Conservation (phyloP, 2,797 vertebrate genomes). For the Epinephelus awoara region DNA sequence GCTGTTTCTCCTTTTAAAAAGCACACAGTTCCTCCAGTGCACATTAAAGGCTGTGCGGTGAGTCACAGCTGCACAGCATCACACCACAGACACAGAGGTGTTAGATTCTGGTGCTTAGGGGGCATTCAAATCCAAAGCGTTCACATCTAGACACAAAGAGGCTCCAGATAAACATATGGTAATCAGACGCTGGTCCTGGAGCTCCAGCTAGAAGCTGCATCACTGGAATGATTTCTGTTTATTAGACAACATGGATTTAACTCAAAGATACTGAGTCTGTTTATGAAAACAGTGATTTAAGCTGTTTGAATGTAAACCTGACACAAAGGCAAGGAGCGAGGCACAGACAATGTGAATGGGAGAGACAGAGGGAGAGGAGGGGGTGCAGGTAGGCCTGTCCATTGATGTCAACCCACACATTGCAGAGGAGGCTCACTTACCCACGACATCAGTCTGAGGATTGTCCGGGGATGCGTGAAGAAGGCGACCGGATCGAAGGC, state of each 20-base stretch:
- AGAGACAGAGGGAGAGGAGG: slow-evolving; percentile 1
- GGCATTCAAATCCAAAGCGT: slow-evolving; percentile 21
- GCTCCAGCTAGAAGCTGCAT: slow-evolving; percentile 30
- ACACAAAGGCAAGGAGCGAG: not conserved
- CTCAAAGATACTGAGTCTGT: not conserved
- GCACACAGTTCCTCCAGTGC: slow-evolving; percentile 2
- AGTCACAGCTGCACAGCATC: slow-evolving; percentile 52
- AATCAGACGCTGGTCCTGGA: slow-evolving; percentile 19
- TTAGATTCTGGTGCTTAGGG: slow-evolving; percentile 28
- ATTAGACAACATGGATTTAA: not conserved
- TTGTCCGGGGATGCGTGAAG: slow-evolving; percentile 92
- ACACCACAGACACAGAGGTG: slow-evolving; percentile 22
- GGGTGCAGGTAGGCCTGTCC: slow-evolving; percentile 57
- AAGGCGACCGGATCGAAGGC: slow-evolving; percentile 91
- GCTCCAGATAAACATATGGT: slow-evolving; percentile 45
- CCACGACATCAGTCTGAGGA: slow-evolving; percentile 91
- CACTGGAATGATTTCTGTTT: not conserved
- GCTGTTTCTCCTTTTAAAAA: not conserved
- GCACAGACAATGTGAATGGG: slow-evolving; percentile 44
- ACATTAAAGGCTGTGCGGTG: slow-evolving; percentile 21
- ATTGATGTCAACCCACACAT: slow-evolving; percentile 33
- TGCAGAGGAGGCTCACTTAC: slow-evolving; percentile 86
- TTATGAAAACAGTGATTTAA: not conserved
- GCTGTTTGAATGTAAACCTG: not conserved
- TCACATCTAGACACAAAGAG: slow-evolving; percentile 65